Base-by-base conservation (phyloP, 2,888 invertebrate species). In the Hemithea aestivaria region DNA sequence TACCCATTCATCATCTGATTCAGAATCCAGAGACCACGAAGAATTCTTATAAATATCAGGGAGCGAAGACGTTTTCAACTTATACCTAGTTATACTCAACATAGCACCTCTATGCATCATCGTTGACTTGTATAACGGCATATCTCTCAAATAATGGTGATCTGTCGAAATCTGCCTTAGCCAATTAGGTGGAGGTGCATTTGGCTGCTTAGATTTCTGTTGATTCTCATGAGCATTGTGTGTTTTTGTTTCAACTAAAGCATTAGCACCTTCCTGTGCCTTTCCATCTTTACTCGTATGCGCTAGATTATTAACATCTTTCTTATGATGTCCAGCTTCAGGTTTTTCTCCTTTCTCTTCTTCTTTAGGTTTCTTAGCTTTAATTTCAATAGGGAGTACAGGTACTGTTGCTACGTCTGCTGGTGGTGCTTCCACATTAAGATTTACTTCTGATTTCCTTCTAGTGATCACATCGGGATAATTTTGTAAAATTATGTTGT, bases 1-100 rank as follows among this genome's bases (percentile, higher is more conserved):
- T 85, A 94, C 93, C 61, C 89, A 89, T 73, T 93, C 93, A 61
- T 91, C 91, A 20, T 92, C 92, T 5, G 79, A 77, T 34, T 71
- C 71, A 0, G 83, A 78, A 23, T 68, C 69, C 32, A 95, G 83
- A 0, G 94, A 94, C 60, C 93, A 93, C 89, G 93, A 92, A 2
- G 95, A 95, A 65, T 95, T 95, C 44, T 91, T 89, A 62, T 93
- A 95, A 62, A 97, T 95, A 72, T 97, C 93, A 0, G 97, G 97
- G 63, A 97, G 93, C 32, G 96, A 96, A 1, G 93, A 94, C 1
- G 96, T 95, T 43, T 93, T 88, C 24, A 96, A 79, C 36, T 91
- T 90, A 73, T 96, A 96, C 44, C 94, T 91, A 45, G 92, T 92
- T 37, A 94, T 92, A 63, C 93, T 95, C 60, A 96, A 80, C 88